Conservation (phyloP, 2,888 invertebrate genomes). For the Caenorhabditis japonica region DNA sequence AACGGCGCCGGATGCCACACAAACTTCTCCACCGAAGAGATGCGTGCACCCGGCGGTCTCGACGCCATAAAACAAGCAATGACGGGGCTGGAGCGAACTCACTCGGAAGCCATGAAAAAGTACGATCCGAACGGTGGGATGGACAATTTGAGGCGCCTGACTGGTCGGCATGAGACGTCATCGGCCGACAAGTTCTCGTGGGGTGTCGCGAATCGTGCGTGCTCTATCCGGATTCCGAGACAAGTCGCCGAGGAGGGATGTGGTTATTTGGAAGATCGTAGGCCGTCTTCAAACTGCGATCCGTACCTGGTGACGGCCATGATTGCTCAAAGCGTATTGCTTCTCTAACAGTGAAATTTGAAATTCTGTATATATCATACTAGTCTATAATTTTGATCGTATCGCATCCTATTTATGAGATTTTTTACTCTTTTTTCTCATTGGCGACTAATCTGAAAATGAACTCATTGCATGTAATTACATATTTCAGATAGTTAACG, state of each 20-base stretch:
- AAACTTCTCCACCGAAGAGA: slow-evolving; percentile 92
- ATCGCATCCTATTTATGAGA: too few species aligned
- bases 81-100: slow-evolving; percentile 24
- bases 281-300: slow-evolving; percentile 74
- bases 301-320: slow-evolving; percentile 65
- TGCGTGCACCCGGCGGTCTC: slow-evolving; percentile 81
- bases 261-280: slow-evolving; percentile 74
- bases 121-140: slow-evolving; percentile 87
- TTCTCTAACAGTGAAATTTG: too few species aligned
- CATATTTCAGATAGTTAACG: too few species aligned
- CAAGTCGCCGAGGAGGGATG: slow-evolving; percentile 66
- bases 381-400: too few species aligned
- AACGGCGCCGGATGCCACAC: slow-evolving; percentile 96
- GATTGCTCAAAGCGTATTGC: slow-evolving; percentile 56
- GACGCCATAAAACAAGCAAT: slow-evolving; percentile 57
- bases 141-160: slow-evolving; percentile 93
- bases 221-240: slow-evolving; percentile 73
- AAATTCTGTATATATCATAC: too few species aligned
- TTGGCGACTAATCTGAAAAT: too few species aligned
- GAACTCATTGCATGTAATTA: too few species aligned
- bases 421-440: too few species aligned
- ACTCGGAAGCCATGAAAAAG: slow-evolving; percentile 44
- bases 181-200: slow-evolving; percentile 91
- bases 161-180: slow-evolving; percentile 93
- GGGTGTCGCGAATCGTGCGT: slow-evolving; percentile 73